phyloP scores from a whole-genome alignment of 2,797 vertebrate genomes.

The Allobates femoralis region DNA sequence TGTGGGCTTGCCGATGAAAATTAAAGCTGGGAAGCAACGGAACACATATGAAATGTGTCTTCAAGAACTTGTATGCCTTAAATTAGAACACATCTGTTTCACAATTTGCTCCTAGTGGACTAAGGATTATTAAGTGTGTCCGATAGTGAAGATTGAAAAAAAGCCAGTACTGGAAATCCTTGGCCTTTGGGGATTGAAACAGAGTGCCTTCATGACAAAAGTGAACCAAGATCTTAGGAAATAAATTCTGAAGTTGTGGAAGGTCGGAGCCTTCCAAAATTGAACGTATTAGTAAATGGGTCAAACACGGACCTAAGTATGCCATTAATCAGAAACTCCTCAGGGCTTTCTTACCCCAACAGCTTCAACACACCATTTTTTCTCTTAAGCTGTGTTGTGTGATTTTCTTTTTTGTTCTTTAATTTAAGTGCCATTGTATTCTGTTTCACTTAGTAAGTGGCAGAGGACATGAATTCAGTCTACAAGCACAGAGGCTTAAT shows the following conservation, averaged over 20 bases:
- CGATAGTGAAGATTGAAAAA: conserved; percentile 61
- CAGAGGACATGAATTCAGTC: conserved; percentile 93
- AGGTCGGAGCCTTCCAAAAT: conserved; percentile 78
- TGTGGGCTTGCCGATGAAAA: neutral
- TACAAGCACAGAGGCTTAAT: conserved; percentile 90
- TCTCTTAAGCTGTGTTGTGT: conserved; percentile 65
- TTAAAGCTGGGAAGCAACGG: neutral
- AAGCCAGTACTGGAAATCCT: conserved; percentile 74
- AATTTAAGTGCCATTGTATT: conserved; percentile 95
- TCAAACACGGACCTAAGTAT: conserved; percentile 54
- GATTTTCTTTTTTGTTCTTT: conserved; percentile 75
- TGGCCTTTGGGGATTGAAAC: conserved; percentile 73
- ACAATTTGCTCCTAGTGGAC: conserved; percentile 2
- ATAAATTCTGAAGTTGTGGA: conserved; percentile 71
- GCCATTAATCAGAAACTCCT: conserved; percentile 77
- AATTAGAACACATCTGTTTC: conserved; percentile 36
- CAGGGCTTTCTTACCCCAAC: conserved; percentile 81
- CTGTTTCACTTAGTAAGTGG: conserved; percentile 94
- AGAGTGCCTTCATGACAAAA: conserved; percentile 77
- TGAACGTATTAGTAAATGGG: conserved; percentile 78
- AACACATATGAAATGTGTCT: conserved; percentile 20
- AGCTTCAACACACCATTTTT: conserved; percentile 71
- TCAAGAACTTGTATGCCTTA: conserved; percentile 48
- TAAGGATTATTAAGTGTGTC: neutral
- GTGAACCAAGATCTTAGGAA: conserved; percentile 54